Conservation (phyloP, 2,888 invertebrate genomes). For the Aradus depressus region DNA sequence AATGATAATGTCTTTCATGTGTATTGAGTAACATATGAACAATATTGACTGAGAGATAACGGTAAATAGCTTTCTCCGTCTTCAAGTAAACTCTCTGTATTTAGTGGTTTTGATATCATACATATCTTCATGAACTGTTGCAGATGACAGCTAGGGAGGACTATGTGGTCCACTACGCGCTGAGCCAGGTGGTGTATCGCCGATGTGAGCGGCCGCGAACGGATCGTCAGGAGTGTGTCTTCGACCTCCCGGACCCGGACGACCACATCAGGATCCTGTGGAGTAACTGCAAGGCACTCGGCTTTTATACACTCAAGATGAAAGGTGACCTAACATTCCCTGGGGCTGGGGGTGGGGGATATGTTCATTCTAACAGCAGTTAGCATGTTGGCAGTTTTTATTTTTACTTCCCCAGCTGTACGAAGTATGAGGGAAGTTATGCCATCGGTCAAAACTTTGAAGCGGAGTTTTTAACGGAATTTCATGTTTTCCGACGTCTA, state of each 20-base stretch:
- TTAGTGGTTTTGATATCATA: background rate
- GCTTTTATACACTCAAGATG: slow-evolving; percentile 37
- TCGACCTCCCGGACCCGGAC: slow-evolving; percentile 18
- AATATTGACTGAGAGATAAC: too few species aligned
- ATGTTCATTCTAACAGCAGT: too few species aligned
- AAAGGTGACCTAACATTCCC: slow-evolving; percentile 35
- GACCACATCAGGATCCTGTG: slow-evolving; percentile 29
- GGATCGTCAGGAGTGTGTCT: slow-evolving; percentile 12
- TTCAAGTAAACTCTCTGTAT: too few species aligned
- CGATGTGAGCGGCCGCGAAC: background rate
- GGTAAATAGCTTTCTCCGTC: too few species aligned
- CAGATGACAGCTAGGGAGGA: slow-evolving; percentile 7
- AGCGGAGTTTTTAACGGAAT: too few species aligned
- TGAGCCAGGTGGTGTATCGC: slow-evolving; percentile 17
- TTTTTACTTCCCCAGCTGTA: too few species aligned
- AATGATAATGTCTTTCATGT: too few species aligned
- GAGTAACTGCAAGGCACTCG: slow-evolving; percentile 34
- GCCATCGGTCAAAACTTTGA: too few species aligned
- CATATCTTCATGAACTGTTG: background rate
- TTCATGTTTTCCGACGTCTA: background rate
- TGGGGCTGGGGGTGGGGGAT: too few species aligned
- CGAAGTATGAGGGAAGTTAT: too few species aligned
- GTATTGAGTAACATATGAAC: too few species aligned
- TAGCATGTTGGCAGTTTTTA: too few species aligned
- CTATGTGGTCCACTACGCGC: slow-evolving; percentile 11